phyloP scores from a whole-genome alignment of 2,113 vertebrate genomes.

The Xenopus tropicalis region DNA sequence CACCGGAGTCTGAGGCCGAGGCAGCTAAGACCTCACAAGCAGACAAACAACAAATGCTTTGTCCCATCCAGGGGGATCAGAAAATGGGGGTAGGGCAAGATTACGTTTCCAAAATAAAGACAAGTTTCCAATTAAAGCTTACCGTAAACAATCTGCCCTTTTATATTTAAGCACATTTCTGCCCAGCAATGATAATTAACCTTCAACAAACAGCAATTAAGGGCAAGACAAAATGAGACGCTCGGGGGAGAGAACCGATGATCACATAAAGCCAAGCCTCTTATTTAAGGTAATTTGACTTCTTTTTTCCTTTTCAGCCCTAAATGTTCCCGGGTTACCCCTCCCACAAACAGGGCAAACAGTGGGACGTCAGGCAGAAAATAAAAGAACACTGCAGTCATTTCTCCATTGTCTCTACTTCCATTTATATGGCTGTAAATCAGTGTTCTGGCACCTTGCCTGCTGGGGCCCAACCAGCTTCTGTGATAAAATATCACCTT shows the following conservation, averaged over 20 bases:
- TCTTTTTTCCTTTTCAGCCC: too few species aligned
- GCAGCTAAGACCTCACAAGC: slow-evolving; percentile 66
- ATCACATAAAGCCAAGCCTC: slow-evolving; percentile 14
- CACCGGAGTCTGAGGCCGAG: not conserved
- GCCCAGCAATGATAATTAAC: not conserved
- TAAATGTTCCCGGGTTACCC: too few species aligned
- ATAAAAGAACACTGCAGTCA: too few species aligned
- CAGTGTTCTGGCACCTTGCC: too few species aligned
- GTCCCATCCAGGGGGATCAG: slow-evolving; percentile 55
- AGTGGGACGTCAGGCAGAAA: too few species aligned
- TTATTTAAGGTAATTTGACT: slow-evolving; percentile 18
- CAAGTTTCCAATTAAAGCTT: slow-evolving; percentile 18
- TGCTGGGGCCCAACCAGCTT: too few species aligned
- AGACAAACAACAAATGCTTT: slow-evolving; percentile 65
- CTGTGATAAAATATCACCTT: too few species aligned
- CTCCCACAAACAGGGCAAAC: too few species aligned
- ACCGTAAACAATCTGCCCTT: slow-evolving; percentile 6
- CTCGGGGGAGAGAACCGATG: not conserved
- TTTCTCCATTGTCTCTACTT: too few species aligned
- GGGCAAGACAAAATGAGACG: slow-evolving; percentile 17
- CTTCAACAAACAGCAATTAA: slow-evolving; percentile 23
- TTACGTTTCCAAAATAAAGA: slow-evolving; percentile 41
- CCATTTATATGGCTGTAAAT: too few species aligned
- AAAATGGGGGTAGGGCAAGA: slow-evolving; percentile 46
- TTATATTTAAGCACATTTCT: too few species aligned